These are phyloP conservation scores for Artibeus lituratus DNA, from an alignment of 2,797 vertebrate species.

Conservation along the genomic window DNA sequence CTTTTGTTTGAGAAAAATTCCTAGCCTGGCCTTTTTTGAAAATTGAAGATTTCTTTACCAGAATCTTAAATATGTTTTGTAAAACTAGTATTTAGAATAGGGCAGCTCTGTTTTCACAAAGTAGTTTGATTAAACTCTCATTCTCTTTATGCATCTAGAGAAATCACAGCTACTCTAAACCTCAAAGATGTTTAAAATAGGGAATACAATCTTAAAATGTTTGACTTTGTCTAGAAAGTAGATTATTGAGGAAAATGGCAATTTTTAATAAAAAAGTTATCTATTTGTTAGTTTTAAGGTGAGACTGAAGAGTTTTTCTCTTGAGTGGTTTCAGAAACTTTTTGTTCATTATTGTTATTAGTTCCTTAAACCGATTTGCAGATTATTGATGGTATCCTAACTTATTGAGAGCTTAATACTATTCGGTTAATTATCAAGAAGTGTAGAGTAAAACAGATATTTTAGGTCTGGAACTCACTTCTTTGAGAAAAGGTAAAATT, in stretches of 20 bases:
- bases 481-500: not conserved
- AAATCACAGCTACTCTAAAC: not conserved
- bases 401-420: not conserved
- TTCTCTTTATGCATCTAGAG: not conserved
- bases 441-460: not conserved
- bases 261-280: not conserved
- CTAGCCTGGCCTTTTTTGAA: not conserved
- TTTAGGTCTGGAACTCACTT: not conserved
- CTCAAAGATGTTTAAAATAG: not conserved
- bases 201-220: not conserved
- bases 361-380: not conserved
- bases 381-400: not conserved
- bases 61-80: not conserved
- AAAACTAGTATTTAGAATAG: not conserved
- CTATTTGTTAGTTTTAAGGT: not conserved
- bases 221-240: constrained; percentile 14
- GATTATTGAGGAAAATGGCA: not conserved
- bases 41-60: not conserved
- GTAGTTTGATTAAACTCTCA: not conserved
- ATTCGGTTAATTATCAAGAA: constrained; percentile 4
- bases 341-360: not conserved
- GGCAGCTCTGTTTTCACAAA: not conserved
- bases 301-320: not conserved
- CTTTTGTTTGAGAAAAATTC: not conserved
- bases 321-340: not conserved